phyloP scores from a whole-genome alignment of 2,888 invertebrate species.

The Amblyteles armatorius region DNA sequence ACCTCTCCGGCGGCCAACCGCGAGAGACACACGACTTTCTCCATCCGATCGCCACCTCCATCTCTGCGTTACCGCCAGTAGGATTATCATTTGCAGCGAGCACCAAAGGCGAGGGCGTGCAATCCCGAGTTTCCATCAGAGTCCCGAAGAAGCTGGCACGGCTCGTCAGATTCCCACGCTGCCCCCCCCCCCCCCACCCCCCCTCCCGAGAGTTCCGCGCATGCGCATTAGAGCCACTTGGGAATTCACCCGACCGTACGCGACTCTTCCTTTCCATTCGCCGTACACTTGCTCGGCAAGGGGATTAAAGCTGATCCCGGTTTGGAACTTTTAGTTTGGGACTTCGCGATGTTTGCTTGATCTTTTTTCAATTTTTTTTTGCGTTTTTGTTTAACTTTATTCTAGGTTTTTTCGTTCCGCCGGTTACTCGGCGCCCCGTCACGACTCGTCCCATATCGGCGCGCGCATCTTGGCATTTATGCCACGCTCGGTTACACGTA shows the following conservation, averaged over 20 bases:
- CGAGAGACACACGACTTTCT: background rate
- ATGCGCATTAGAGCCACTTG: slow-evolving; percentile 25
- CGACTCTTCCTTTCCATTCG: background rate
- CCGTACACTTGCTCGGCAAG: background rate
- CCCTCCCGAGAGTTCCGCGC: slow-evolving; percentile 6
- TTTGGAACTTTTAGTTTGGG: background rate
- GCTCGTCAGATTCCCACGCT: slow-evolving; percentile 60
- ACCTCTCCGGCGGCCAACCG: background rate
- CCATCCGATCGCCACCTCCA: slow-evolving; percentile 8
- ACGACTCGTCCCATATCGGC: slow-evolving; percentile 1
- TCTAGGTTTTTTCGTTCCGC: background rate
- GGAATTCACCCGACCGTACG: background rate
- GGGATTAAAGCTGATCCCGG: background rate
- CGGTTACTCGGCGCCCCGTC: background rate
- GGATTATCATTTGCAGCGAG: slow-evolving; percentile 60
- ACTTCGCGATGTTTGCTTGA: too few species aligned
- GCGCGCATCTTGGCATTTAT: slow-evolving; percentile 1
- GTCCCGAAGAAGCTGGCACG: slow-evolving; percentile 47
- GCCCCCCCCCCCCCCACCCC: background rate
- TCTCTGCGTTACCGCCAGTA: background rate
- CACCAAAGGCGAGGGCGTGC: slow-evolving; percentile 10
- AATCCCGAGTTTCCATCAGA: slow-evolving; percentile 34
- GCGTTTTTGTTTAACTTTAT: too few species aligned
- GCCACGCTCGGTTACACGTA: background rate
- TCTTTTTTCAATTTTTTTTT: background rate